Evolutionary conservation across 2,113 vertebrate genomes (phyloP), one percentile per base, ranked within the genome.

Genomic region (Desmodus rotundus): DNA sequence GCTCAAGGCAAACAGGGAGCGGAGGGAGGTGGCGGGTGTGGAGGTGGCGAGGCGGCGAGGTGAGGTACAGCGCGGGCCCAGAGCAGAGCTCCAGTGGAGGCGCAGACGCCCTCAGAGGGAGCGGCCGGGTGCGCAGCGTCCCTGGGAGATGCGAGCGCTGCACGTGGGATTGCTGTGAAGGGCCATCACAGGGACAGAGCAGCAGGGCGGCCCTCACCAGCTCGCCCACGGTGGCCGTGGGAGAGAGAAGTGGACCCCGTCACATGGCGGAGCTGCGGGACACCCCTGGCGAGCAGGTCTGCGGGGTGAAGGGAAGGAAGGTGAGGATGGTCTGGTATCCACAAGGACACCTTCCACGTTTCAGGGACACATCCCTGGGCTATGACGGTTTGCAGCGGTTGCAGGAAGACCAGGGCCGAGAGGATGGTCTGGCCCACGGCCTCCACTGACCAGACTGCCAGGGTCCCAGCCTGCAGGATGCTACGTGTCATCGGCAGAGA

Each of bases 401-500:
- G 33, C 20, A 33, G 72, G 56, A 26, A 73, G 6, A 36, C 20
- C 20, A 58, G 38, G 15, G 68, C 12, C 3, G 22, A 38, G 33
- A 72, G 31, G 20, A 47, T 10, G 50, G 31, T 24, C 17, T 41
- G 38, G 31, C 5, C 0, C 43, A 9, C 0, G 2, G 19, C 10
- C 22, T 19, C 72, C 80, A 45, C 38, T 87, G 68, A 28, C 67
- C 36, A 9, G 36, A 70, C 50, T 43, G 50, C 45, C 63, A 28
- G n/a, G 65, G 47, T 7, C 65, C 24, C n/a, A 8, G 47, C 28
- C 67, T n/a, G 68, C 68, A 43, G 85, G 85, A 56, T 15, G 54
- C 41, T 22, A 2, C 0, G 3, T 61, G 31, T 16, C 41, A 1
- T 2, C 0, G 38, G 28, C 4, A 1, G 16, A 45, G 56, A 74